These are phyloP conservation scores for Megaustenia siamemsis DNA, from an alignment of 2,888 invertebrate genomes.

Conservation along the genomic window DNA sequence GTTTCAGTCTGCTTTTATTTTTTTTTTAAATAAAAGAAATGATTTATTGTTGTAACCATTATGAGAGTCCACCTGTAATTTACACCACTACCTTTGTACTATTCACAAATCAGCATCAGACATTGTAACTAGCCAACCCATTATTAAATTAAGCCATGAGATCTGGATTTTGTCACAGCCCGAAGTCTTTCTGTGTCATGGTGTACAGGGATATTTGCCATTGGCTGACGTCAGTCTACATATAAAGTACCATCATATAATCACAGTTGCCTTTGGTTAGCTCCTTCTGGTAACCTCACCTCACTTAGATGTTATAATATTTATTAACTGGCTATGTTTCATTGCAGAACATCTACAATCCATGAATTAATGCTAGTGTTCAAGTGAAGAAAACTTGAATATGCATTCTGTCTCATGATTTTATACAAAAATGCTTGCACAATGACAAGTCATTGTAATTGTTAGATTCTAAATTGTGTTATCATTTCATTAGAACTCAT, in stretches of 20 bases:
- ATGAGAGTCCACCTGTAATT: slow-evolving; percentile 47
- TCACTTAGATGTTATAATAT: not conserved
- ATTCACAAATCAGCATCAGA: slow-evolving; percentile 53
- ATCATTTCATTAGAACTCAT: not conserved
- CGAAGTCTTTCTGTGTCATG: slow-evolving; percentile 64
- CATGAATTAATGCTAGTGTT: not conserved
- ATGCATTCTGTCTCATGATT: slow-evolving; percentile 13
- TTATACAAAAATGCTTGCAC: not conserved
- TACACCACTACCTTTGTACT: slow-evolving; percentile 30
- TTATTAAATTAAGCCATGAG: slow-evolving; percentile 62
- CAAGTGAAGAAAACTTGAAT: not conserved
- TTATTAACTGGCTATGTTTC: not conserved
- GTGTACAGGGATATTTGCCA: slow-evolving; percentile 60
- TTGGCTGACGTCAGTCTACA: slow-evolving; percentile 54
- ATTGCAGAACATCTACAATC: not conserved
- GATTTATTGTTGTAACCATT: slow-evolving; percentile 44
- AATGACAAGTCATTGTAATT: not conserved
- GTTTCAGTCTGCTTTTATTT: slow-evolving; percentile 38
- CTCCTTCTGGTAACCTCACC: not conserved
- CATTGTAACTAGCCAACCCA: slow-evolving; percentile 60
- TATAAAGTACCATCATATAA: slow-evolving; percentile 22
- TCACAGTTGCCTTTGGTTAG: slow-evolving; percentile 46
- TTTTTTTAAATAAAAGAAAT: no score
- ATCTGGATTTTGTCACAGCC: slow-evolving; percentile 66
- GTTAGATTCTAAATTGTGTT: not conserved